Evolutionary conservation across 2,888 invertebrate species (phyloP).

Genomic region (Tupiocoris notatus): DNA sequence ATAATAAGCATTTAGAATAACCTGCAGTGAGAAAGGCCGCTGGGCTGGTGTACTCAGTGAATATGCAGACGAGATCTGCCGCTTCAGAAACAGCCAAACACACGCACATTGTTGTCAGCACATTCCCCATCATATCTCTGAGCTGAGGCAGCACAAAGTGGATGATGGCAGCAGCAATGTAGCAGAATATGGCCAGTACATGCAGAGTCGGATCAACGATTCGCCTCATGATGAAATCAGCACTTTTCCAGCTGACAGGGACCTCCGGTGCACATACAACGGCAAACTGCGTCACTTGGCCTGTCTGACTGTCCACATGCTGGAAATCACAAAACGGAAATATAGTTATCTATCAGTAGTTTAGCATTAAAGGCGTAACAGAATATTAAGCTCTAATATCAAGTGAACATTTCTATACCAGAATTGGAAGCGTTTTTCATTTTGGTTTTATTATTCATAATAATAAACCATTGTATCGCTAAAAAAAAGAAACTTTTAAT

Average conservation of each 20-base stretch:
- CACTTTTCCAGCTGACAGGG: constrained; percentile 70
- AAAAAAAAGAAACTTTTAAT: no score
- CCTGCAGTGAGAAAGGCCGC: constrained; percentile 78
- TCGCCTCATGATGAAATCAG: constrained; percentile 71
- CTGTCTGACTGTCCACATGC: constrained; percentile 36
- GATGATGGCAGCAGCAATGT: constrained; percentile 70
- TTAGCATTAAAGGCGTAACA: no score
- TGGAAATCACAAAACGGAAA: constrained; percentile 32
- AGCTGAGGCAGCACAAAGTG: constrained; percentile 81
- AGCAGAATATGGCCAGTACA: constrained; percentile 68
- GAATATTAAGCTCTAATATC: no score
- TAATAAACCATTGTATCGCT: no score
- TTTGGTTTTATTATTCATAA: no score
- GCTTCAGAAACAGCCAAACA: constrained; percentile 75
- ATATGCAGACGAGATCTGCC: constrained; percentile 74
- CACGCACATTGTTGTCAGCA: constrained; percentile 75
- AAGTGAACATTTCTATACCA: no score
- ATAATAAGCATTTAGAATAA: no score
- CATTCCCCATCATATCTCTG: constrained; percentile 78
- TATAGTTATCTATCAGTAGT: no score
- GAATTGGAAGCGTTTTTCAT: no score
- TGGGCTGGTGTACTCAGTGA: constrained; percentile 77
- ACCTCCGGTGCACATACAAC: constrained; percentile 50
- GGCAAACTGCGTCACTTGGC: constrained; percentile 47
- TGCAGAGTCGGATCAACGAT: constrained; percentile 76